Percentiles rank a stretch among this genome's conserved stretches.
These are phyloP conservation scores for Lissocephala sabroskyi DNA, from an alignment of 2,888 invertebrate species.

Conservation along the genomic window DNA sequence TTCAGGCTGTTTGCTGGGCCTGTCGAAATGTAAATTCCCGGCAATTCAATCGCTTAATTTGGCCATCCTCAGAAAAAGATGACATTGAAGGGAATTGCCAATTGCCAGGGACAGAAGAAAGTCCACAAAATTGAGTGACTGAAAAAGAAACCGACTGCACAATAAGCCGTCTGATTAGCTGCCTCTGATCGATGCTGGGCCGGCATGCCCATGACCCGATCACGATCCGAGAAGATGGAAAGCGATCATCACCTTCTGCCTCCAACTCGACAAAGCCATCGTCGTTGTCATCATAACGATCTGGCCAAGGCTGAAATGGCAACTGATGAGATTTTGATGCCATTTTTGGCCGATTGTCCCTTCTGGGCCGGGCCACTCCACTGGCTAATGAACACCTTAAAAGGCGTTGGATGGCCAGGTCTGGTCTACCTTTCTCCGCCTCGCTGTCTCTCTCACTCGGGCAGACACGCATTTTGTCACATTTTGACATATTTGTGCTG, in stretches of 20 bases:
- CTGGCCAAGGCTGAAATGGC: slow-evolving; percentile 48
- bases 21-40: too few relatives aligned
- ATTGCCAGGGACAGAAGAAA: slow-evolving; percentile 37
- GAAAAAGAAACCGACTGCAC: background rate
- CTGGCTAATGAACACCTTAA: slow-evolving; percentile 60
- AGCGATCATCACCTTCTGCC: too few relatives aligned
- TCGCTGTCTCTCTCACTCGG: too few relatives aligned
- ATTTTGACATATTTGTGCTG: slow-evolving; percentile 59
- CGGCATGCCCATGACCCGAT: slow-evolving; percentile 9
- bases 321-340: slow-evolving; percentile 67
- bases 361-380: slow-evolving; percentile 21
- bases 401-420: slow-evolving; percentile 26
- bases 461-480: slow-evolving; percentile 63
- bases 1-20: too few relatives aligned
- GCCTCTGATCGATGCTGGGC: slow-evolving; percentile 28
- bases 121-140: slow-evolving; percentile 5
- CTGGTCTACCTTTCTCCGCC: slow-evolving; percentile 21
- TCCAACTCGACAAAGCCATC: slow-evolving; percentile 19
- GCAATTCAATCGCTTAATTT: too few relatives aligned
- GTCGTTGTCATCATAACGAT: slow-evolving; percentile 26
- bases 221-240: slow-evolving; percentile 4
- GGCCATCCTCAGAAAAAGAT: too few relatives aligned
- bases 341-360: slow-evolving; percentile 56
- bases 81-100: slow-evolving; percentile 30
- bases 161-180: slow-evolving; percentile 13